Conservation (phyloP, 2,797 vertebrate genomes). For the Poecilia gillii region DNA sequence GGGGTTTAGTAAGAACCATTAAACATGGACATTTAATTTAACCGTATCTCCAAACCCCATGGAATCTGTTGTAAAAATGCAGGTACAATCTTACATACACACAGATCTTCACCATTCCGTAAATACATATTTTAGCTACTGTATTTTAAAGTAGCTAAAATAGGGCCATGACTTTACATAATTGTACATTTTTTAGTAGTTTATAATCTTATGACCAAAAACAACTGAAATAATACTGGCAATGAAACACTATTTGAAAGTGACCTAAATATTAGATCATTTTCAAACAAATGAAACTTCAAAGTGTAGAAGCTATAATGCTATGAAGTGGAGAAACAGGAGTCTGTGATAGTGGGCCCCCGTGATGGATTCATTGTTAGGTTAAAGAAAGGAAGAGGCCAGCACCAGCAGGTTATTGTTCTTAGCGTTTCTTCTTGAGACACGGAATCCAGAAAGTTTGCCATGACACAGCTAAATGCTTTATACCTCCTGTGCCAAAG, state of each 20-base stretch:
- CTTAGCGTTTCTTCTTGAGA: constrained; percentile 18
- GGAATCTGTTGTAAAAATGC: background rate
- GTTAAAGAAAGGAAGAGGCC: constrained; percentile 44
- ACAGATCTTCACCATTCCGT: background rate
- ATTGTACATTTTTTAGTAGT: background rate
- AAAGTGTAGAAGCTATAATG: constrained; percentile 20
- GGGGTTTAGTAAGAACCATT: background rate
- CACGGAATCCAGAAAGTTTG: constrained; percentile 32
- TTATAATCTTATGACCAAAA: background rate
- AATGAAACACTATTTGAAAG: constrained; percentile 1
- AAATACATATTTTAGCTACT: background rate
- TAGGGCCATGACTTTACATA: background rate
- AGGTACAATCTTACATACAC: background rate
- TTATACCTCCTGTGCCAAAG: constrained; percentile 33
- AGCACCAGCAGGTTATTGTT: constrained; percentile 39
- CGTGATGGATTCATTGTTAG: constrained; percentile 35
- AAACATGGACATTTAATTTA: background rate
- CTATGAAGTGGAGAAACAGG: constrained; percentile 14
- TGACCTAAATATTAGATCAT: constrained; percentile 2
- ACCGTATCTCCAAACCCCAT: background rate
- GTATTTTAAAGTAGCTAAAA: background rate
- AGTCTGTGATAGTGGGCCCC: constrained; percentile 18
- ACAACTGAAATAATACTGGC: background rate
- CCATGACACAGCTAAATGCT: constrained; percentile 44
- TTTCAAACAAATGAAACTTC: constrained; percentile 10